Percentiles rank a stretch among this genome's conserved stretches.
phyloP scores from a whole-genome alignment of 2,888 invertebrate species.

The Noctua comes region DNA sequence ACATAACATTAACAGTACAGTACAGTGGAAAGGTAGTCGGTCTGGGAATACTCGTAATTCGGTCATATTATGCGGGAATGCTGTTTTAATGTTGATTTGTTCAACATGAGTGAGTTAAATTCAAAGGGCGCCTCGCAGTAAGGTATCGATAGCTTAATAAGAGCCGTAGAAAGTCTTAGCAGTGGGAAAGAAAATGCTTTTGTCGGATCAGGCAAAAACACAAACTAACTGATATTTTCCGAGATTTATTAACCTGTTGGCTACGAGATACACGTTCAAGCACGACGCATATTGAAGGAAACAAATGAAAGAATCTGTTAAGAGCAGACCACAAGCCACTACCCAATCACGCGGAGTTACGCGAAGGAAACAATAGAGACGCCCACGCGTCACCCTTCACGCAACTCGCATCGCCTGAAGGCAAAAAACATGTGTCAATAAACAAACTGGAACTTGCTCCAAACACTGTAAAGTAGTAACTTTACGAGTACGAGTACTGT shows the following conservation, averaged over 20 bases:
- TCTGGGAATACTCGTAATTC: background rate
- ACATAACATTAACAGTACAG: background rate
- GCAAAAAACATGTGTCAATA: background rate
- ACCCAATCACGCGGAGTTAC: background rate
- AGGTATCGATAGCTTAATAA: background rate
- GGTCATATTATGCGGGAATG: background rate
- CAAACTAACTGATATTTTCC: background rate
- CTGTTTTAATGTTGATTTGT: conserved; percentile 5
- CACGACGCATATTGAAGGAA: background rate
- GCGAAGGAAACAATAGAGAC: background rate
- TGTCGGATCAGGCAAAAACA: background rate
- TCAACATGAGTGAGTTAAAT: background rate
- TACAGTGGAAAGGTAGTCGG: background rate
- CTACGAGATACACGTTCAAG: background rate
- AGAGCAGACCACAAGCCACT: background rate
- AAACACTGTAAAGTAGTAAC: no score
- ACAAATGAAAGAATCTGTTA: background rate
- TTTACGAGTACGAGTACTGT: no score
- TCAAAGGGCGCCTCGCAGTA: background rate
- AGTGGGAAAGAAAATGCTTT: background rate
- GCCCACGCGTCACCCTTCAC: no score
- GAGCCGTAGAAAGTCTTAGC: background rate
- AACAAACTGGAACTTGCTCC: background rate
- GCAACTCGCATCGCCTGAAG: background rate
- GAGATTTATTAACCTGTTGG: background rate